Evolutionary conservation across 2,797 vertebrate genomes (phyloP).

Genomic region (Acomys russatus): DNA sequence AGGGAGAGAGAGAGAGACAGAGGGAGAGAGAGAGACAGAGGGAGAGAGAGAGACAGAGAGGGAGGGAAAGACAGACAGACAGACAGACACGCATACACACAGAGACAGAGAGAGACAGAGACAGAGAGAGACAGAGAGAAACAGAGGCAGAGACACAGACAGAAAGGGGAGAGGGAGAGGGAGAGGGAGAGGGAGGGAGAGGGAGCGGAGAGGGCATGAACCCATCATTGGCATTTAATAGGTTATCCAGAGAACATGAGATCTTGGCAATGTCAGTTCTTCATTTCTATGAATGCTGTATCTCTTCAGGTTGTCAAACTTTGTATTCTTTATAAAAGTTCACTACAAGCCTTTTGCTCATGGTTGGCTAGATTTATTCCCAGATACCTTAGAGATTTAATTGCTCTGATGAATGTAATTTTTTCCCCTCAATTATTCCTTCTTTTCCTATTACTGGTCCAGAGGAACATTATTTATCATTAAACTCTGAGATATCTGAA

Average conservation of each 20-base stretch:
- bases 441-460: slow-evolving; percentile 59
- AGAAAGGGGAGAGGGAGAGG: accelerated
- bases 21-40: neutral
- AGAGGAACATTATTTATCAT: slow-evolving; percentile 43
- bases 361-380: slow-evolving; percentile 60
- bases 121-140: neutral
- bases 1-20: neutral
- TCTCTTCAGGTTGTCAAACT: slow-evolving; percentile 5
- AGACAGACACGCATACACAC: neutral
- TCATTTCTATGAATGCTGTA: neutral
- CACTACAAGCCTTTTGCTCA: slow-evolving; percentile 11
- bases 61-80: accelerated
- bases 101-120: neutral
- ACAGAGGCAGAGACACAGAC: neutral
- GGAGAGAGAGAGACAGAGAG: neutral
- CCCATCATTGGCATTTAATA: slow-evolving; percentile 4
- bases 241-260: neutral
- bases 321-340: slow-evolving; percentile 38
- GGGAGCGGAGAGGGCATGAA: neutral
- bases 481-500: slow-evolving; percentile 19
- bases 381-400: slow-evolving; percentile 53
- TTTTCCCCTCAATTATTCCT: slow-evolving; percentile 7
- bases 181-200: neutral
- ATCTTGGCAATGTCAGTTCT: slow-evolving; percentile 24
- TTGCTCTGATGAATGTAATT: slow-evolving; percentile 54